Percentiles rank a stretch among this genome's conserved stretches.
Evolutionary conservation across 2,797 vertebrate species (phyloP).

Genomic region (Brotula barbata): DNA sequence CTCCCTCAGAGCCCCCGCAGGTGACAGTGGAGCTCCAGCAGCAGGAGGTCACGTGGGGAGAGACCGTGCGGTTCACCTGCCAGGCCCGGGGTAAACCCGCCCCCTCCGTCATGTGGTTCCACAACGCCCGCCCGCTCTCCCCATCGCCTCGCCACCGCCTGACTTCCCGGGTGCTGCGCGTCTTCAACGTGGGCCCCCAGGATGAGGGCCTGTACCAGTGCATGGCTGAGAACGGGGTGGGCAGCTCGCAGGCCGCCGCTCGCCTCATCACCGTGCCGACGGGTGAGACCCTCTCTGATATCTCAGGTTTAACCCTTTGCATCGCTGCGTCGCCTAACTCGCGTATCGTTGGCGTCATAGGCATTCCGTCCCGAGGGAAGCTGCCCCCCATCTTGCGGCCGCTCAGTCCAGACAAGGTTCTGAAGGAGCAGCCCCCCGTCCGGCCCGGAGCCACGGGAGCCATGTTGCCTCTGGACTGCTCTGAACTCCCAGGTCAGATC

Average conservation of each 20-base stretch:
- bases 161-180: constrained; percentile 75
- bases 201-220: constrained; percentile 96
- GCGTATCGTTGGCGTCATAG: constrained; percentile 33
- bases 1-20: constrained; percentile 88
- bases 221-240: constrained; percentile 94
- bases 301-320: neutral
- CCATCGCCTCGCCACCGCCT: constrained; percentile 85
- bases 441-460: constrained; percentile 66
- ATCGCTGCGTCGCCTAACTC: neutral
- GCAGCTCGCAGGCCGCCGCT: constrained; percentile 90
- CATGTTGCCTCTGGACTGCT: constrained; percentile 79
- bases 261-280: constrained; percentile 84
- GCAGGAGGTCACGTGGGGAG: constrained; percentile 85
- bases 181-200: constrained; percentile 86
- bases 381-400: constrained; percentile 74
- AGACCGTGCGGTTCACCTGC: constrained; percentile 89
- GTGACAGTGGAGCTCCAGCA: constrained; percentile 91
- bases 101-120: constrained; percentile 90
- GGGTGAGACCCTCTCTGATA: constrained; percentile 74
- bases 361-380: constrained; percentile 63
- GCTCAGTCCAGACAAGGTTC: constrained; percentile 77
- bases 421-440: constrained; percentile 75
- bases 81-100: constrained; percentile 88
- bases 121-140: constrained; percentile 84
- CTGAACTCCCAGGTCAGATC: constrained; percentile 72